These are phyloP conservation scores for Erannis defoliaria DNA, from an alignment of 2,888 invertebrate species.

Conservation along the genomic window DNA sequence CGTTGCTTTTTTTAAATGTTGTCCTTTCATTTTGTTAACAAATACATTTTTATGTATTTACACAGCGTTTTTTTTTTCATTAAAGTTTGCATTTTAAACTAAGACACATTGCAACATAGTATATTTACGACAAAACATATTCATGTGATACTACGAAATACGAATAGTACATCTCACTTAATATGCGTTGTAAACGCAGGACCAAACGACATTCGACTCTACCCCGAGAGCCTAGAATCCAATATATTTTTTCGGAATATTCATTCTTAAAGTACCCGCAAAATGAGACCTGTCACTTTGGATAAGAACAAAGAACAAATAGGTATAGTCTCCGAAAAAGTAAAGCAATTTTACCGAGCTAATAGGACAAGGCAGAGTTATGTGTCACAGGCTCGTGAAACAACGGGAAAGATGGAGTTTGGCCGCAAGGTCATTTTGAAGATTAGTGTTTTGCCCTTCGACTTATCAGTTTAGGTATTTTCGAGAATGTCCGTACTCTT, in stretches of 20 bases:
- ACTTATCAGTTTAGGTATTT: neutral
- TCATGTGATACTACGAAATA: constrained; percentile 3
- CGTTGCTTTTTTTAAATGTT: too few relatives aligned
- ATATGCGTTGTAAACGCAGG: neutral
- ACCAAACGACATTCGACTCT: constrained; percentile 1
- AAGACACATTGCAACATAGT: neutral
- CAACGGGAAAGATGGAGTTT: neutral
- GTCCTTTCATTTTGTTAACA: too few relatives aligned
- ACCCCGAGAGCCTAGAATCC: neutral
- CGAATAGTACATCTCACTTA: neutral
- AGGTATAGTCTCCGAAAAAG: constrained; percentile 44
- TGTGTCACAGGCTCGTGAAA: constrained; percentile 8
- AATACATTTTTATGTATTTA: too few relatives aligned
- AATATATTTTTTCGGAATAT: neutral
- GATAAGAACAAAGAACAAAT: constrained; percentile 50
- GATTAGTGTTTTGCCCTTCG: neutral
- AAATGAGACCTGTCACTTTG: constrained; percentile 55
- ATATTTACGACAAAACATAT: constrained; percentile 1
- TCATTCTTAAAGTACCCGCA: constrained; percentile 42
- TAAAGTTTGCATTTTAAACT: neutral
- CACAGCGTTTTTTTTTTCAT: too few relatives aligned
- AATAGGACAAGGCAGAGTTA: constrained; percentile 19
- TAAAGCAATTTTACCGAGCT: constrained; percentile 19
- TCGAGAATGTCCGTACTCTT: too few relatives aligned
- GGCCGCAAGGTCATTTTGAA: neutral